Conservation (phyloP, 2,113 vertebrate genomes). For the Illadopsis cleaveri region DNA sequence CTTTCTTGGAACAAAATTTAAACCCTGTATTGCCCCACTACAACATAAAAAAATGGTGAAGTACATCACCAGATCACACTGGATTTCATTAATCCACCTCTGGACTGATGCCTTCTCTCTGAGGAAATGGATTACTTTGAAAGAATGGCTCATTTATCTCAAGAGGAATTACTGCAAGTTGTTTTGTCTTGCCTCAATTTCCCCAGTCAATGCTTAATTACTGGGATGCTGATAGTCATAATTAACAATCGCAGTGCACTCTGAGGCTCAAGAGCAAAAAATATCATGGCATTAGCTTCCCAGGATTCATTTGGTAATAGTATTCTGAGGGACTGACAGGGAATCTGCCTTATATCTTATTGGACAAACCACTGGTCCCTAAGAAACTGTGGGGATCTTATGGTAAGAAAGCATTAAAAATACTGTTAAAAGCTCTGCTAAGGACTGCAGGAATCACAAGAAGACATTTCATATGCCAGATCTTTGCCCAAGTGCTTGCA, state of each 20-base stretch:
- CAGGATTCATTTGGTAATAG: not conserved
- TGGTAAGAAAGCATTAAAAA: not conserved
- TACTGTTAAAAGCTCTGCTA: not conserved
- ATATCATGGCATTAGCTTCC: not conserved
- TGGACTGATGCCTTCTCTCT: not conserved
- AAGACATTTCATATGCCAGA: not conserved
- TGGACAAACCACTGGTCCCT: not conserved
- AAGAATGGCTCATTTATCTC: not conserved
- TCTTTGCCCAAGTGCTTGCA: not conserved
- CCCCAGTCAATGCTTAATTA: not conserved
- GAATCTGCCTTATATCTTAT: not conserved
- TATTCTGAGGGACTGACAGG: not conserved
- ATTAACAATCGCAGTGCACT: not conserved
- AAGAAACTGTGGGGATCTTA: not conserved
- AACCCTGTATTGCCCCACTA: not conserved
- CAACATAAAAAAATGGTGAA: not conserved
- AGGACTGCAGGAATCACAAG: not conserved
- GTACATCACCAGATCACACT: not conserved
- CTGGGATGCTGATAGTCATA: not conserved
- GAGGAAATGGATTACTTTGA: not conserved
- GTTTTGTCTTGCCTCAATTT: not conserved
- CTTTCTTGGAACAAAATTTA: not conserved
- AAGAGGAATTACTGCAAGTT: not conserved
- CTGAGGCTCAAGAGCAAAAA: not conserved
- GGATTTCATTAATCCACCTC: not conserved